phyloP scores from a whole-genome alignment of 2,113 vertebrate genomes.

The Chiloscyllium plagiosum region DNA sequence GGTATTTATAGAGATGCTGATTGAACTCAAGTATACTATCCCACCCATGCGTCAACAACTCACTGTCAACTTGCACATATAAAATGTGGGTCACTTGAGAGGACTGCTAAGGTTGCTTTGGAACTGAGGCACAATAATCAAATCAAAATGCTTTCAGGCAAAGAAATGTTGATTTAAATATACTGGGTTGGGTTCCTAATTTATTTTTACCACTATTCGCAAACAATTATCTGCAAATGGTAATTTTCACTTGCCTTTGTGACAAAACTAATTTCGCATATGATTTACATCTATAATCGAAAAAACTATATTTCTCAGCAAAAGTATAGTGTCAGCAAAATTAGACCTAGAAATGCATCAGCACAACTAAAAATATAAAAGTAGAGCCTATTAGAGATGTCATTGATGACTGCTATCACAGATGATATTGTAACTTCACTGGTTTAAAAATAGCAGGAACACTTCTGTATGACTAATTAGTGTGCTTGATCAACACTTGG shows the following conservation, averaged over 20 bases:
- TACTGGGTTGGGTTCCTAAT: neutral
- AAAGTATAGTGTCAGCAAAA: slow-evolving; percentile 19
- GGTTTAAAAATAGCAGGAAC: slow-evolving; percentile 18
- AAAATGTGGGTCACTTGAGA: neutral
- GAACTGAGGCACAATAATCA: neutral
- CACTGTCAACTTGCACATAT: neutral
- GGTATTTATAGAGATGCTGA: neutral
- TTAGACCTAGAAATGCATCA: neutral
- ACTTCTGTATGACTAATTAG: slow-evolving; percentile 7
- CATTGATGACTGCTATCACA: neutral
- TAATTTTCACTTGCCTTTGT: neutral
- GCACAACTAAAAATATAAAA: slow-evolving; percentile 31
- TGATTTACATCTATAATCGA: neutral
- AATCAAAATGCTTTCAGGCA: neutral
- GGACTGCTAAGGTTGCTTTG: neutral
- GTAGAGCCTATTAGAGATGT: neutral
- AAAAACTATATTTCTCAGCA: neutral
- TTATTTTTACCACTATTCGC: neutral
- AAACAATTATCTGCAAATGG: neutral
- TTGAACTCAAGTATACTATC: neutral
- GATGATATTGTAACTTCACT: slow-evolving; percentile 13
- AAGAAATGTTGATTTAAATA: neutral
- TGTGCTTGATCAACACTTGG: slow-evolving; percentile 5
- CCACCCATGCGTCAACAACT: neutral
- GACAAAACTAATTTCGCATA: neutral